Evolutionary conservation across 2,113 vertebrate species (phyloP), one percentile per base, ranked within the genome.

Genomic region (Gracilinanus agilis): DNA sequence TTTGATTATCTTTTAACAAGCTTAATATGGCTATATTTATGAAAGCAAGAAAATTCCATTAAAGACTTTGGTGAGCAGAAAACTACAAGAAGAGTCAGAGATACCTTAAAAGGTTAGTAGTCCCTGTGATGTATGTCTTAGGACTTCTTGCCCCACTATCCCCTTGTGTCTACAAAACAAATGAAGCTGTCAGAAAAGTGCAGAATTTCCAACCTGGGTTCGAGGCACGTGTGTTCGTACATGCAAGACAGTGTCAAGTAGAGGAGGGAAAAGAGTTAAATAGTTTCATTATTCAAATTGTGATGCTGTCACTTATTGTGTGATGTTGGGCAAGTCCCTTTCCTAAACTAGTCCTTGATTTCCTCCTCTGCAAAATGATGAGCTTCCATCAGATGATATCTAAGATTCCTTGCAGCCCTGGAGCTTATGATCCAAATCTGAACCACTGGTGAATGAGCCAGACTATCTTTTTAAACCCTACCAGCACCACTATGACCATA

Each of bases 171-270:
- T 13, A 49, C 44, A 88, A 27, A 2, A 40, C 40, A 23, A 67
- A 10, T 91, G n/a, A 10, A 8, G n/a, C 12, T 0, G 1, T 0
- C 44, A 6, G 44, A 44, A 55, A 27, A n/a, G 34, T 3, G 4
- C 3, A 3, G 27, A 27, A 29, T 58, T 25, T 24, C 49, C 34
- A 83, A 23, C 11, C 1, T 7, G 55, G 49, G 25, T 8, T 58
- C 1, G 6, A 12, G 56, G 29, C 44, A 44, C 25, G 9, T 67
- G 49, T 83, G 55, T 25, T 44, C 40, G 6, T 29, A 24, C 9
- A 34, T 25, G 25, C 44, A 55, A 11, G 91, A 6, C 7, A 9
- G 40, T 9, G 5, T 5, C 2, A 16, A 7, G 34, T 40, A 23
- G 0, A 40, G 67, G n/a, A 83, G n/a, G 34, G 19, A 40, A 67